Base-by-base conservation (phyloP, 2,888 invertebrate genomes). In the Dryomyza anilis region DNA sequence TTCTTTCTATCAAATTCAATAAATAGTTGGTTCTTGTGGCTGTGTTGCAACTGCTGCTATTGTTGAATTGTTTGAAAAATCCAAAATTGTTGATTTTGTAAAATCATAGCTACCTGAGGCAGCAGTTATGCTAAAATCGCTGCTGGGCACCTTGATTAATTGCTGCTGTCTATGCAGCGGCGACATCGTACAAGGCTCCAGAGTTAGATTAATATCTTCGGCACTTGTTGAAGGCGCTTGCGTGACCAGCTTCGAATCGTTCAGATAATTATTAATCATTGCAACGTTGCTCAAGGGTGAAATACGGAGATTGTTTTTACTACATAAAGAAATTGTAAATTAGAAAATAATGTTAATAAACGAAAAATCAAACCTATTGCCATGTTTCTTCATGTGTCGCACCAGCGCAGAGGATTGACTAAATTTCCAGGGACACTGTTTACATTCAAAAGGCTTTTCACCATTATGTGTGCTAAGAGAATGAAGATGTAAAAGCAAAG, bases 381-480 rank as follows among this genome's bases (percentile, higher is more conserved):
- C n/a, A 65, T 76, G 75, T 53, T 73, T 73, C 61, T 75, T 74
- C 69, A 72, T 73, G 61, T 76, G 76, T 19, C 76, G 68, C 7
- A 67, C 71, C n/a, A 76, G 61, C 6, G 76, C 72, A 29, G 75
- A 75, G 4, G 75, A 75, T 62, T 76, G 76, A 64, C 73, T 72
- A 45, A 75, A 76, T 63, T 75, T 76, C 64, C 75, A 72, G 23
- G 71, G 57, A 55, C 76, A 76, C n/a, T 69, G 68, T 45, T 70
- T 65, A 53, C 76, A 76, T 61, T 74, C 64, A 59, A 73, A 76
- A 7, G 75, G 75, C 50, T 76, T 76, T 43, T 74, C 75, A n/a
- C 76, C 76, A 27, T 72, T 74, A 60, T 76, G 76, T 30, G 71
- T 76, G 70, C 76, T 76, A 29, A 29, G 50, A 1, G 50, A 8